Conservation (phyloP, 2,888 invertebrate species). For the Tanypteryx hageni region DNA sequence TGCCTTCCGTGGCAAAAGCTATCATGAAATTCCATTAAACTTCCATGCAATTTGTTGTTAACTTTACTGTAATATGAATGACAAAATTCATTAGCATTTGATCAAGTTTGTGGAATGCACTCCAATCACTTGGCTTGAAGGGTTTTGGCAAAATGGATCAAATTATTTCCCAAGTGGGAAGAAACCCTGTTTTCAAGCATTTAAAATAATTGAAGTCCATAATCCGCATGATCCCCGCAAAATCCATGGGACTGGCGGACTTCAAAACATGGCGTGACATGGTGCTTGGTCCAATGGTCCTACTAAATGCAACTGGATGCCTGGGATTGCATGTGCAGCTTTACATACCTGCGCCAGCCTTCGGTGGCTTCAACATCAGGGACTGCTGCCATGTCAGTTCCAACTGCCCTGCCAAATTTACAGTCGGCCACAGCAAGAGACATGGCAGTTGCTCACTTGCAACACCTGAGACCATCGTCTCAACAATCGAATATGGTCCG, state of each 20-base stretch:
- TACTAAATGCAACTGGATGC: background rate
- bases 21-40: background rate
- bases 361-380: slow-evolving; percentile 56
- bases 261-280: slow-evolving; percentile 46
- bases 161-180: slow-evolving; percentile 39
- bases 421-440: slow-evolving; percentile 28
- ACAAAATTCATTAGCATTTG: slow-evolving; percentile 10
- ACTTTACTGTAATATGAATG: background rate
- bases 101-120: slow-evolving; percentile 14
- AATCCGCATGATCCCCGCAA: slow-evolving; percentile 31
- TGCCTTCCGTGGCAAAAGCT: background rate
- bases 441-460: slow-evolving; percentile 47
- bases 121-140: background rate
- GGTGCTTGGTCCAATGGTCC: slow-evolving; percentile 12
- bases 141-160: slow-evolving; percentile 12
- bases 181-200: background rate
- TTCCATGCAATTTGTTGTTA: slow-evolving; percentile 11
- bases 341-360: slow-evolving; percentile 67
- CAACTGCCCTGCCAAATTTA: slow-evolving; percentile 16
- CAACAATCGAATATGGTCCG: slow-evolving; percentile 28
- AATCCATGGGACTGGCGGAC: slow-evolving; percentile 44
- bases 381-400: slow-evolving; percentile 42
- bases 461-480: slow-evolving; percentile 31
- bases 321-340: slow-evolving; percentile 65
- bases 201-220: slow-evolving; percentile 45